A percentile compares a stretch with the other conserved stretches of the same genome.
Evolutionary conservation across 1,140 invertebrate species (phyloP).

Genomic region (Atta texana): DNA sequence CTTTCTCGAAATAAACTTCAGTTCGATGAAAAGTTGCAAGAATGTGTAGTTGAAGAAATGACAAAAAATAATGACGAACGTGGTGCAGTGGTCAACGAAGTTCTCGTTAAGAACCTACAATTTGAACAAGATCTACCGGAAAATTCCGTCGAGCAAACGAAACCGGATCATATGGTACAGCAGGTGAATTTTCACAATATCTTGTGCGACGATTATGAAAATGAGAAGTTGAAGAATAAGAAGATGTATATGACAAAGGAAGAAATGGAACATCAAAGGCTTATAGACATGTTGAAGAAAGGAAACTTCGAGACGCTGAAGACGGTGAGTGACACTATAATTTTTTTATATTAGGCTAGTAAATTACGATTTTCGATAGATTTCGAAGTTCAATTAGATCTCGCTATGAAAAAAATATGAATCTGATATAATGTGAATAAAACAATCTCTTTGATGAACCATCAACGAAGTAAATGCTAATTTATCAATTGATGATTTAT

Average conservation of each 20-base stretch:
- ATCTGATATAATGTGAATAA: neutral
- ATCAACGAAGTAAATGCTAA: neutral
- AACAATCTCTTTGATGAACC: neutral
- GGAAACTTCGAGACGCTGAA: constrained; percentile 76
- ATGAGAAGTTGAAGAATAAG: constrained; percentile 62
- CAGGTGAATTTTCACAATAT: constrained; percentile 78
- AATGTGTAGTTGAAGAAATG: constrained; percentile 12
- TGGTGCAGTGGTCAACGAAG: constrained; percentile 76
- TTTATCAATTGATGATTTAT: neutral
- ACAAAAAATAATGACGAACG: constrained; percentile 44
- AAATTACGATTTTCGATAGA: neutral
- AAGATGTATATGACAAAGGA: constrained; percentile 80
- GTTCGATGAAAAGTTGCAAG: neutral
- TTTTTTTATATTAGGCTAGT: constrained; percentile 18
- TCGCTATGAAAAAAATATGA: neutral
- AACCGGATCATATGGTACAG: constrained; percentile 47
- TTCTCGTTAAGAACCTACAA: constrained; percentile 79
- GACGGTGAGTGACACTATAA: constrained; percentile 75
- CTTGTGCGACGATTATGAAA: constrained; percentile 79
- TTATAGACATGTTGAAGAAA: constrained; percentile 78
- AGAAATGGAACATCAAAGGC: constrained; percentile 77
- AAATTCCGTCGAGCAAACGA: constrained; percentile 48
- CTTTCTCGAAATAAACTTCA: constrained; percentile 23
- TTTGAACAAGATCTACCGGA: constrained; percentile 78
- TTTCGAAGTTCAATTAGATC: neutral